Percentiles rank a stretch among this genome's conserved stretches.
Evolutionary conservation across 1,140 invertebrate genomes (phyloP).

Genomic region (Tachypleus tridentatus): DNA sequence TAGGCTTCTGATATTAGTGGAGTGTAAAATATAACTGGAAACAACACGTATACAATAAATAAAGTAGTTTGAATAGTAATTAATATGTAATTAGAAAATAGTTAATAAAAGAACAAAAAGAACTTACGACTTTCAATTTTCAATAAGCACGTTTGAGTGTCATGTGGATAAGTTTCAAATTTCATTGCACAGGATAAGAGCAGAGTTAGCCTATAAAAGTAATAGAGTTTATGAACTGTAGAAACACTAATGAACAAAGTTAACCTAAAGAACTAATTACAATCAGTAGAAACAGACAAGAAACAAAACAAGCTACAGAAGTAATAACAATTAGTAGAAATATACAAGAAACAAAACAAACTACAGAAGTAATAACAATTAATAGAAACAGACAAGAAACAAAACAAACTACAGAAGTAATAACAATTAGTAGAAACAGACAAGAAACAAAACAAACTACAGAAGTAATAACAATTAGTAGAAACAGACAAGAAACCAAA

Average conservation of each 20-base stretch:
- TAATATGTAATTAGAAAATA: not conserved
- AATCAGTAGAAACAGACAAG: not conserved
- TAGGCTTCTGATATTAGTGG: too few species aligned
- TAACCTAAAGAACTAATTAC: not conserved
- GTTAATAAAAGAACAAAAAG: not conserved
- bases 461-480: not conserved
- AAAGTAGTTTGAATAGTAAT: too few species aligned
- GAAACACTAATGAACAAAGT: too few species aligned
- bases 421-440: not conserved
- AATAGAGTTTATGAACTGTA: slow-evolving; percentile 21
- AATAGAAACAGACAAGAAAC: not conserved
- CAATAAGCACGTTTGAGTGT: slow-evolving; percentile 31
- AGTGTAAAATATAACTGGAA: too few species aligned
- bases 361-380: not conserved
- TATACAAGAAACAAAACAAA: not conserved
- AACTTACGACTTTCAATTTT: slow-evolving; percentile 33
- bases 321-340: not conserved
- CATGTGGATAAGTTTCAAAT: slow-evolving; percentile 72
- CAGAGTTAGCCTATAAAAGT: slow-evolving; percentile 53
- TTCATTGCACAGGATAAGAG: slow-evolving; percentile 85
- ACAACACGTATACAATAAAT: too few species aligned
- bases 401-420: slow-evolving; percentile 1
- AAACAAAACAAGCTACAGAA: not conserved
- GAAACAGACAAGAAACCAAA: too few species aligned
- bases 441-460: not conserved